A percentile compares a stretch with the other conserved stretches of the same genome.
Evolutionary conservation across 2,888 invertebrate genomes (phyloP).

Genomic region (Dusona sp.): DNA sequence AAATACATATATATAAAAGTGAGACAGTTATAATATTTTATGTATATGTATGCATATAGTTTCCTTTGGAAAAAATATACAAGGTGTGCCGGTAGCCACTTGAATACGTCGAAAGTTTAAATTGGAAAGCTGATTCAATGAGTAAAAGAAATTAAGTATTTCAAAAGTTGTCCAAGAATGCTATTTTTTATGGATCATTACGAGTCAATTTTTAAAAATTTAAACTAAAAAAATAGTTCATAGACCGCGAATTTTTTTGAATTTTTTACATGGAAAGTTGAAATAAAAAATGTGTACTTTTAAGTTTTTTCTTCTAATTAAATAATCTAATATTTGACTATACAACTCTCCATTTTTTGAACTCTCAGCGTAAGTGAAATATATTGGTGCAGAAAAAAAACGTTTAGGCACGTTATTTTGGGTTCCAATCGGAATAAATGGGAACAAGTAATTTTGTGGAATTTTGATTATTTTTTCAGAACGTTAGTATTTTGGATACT

Average conservation of each 20-base stretch:
- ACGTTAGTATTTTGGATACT: background rate
- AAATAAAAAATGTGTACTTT: background rate
- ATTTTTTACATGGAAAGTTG: background rate
- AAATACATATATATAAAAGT: conserved; percentile 19
- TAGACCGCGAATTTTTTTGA: no score
- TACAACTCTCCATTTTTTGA: background rate
- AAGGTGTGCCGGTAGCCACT: background rate
- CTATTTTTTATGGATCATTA: background rate
- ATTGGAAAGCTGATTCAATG: background rate
- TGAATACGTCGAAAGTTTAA: background rate
- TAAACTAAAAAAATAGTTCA: no score
- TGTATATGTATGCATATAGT: background rate
- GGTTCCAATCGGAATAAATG: background rate
- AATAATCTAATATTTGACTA: background rate
- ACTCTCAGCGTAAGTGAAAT: background rate
- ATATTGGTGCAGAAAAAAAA: background rate
- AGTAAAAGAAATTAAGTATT: background rate
- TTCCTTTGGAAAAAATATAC: background rate
- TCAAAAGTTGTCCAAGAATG: background rate
- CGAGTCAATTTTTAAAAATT: background rate
- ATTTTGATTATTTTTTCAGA: background rate
- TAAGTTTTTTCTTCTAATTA: background rate
- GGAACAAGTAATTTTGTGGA: background rate
- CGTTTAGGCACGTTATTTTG: background rate
- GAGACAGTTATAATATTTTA: conserved; percentile 21